phyloP scores from a whole-genome alignment of 1,140 invertebrate genomes.

The Zaprionus ghesquierei region DNA sequence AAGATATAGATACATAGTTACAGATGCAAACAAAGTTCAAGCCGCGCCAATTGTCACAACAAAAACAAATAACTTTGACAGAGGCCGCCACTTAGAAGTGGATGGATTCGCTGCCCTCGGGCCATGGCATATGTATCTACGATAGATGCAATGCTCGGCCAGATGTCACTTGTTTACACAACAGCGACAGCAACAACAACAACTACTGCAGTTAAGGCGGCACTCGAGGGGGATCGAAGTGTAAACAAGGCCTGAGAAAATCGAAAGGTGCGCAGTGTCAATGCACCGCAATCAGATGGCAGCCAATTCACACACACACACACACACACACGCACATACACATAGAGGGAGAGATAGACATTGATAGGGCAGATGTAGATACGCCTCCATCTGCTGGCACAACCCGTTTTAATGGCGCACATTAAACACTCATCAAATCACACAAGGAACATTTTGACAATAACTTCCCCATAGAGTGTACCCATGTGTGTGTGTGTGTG shows the following conservation, averaged over 20 bases:
- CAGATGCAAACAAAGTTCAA: too few relatives aligned
- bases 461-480: background rate
- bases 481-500: background rate
- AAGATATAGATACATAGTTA: conserved; percentile 6
- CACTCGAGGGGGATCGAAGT: background rate
- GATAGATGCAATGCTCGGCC: conserved; percentile 32
- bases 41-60: conserved; percentile 38
- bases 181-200: conserved; percentile 32
- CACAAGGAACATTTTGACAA: conserved; percentile 24
- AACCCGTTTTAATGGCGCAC: conserved; percentile 27
- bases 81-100: conserved; percentile 39
- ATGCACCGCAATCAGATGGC: conserved; percentile 39
- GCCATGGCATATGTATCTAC: background rate
- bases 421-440: conserved; percentile 67
- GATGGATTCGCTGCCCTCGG: background rate
- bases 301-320: background rate
- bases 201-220: conserved; percentile 28
- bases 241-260: conserved; percentile 55
- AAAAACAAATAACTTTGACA: conserved; percentile 40
- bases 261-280: conserved; percentile 53
- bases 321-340: background rate
- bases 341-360: too few relatives aligned
- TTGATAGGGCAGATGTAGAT: background rate
- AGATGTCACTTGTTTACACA: conserved; percentile 76
- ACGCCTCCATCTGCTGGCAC: background rate